These are phyloP conservation scores for Cheilosia scutellata DNA, from an alignment of 2,888 invertebrate genomes.

Conservation along the genomic window DNA sequence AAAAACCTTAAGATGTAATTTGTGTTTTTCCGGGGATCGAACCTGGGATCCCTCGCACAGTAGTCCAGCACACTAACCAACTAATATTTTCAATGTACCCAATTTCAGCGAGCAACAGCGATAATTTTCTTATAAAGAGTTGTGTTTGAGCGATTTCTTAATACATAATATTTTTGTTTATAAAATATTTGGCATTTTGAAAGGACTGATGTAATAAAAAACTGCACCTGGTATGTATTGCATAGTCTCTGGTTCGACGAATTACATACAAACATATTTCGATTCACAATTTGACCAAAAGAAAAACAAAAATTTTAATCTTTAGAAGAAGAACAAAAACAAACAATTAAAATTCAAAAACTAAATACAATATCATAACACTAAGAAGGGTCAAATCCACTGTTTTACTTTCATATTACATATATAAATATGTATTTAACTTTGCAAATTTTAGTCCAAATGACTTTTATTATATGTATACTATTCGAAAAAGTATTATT, in stretches of 20 bases:
- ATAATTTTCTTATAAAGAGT: no score
- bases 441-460: constrained; percentile 65
- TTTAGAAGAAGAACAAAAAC: constrained; percentile 66
- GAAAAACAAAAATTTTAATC: constrained; percentile 31
- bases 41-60: no score
- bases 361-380: constrained; percentile 65
- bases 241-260: background rate
- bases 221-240: background rate
- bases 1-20: no score
- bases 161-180: no score
- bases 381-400: constrained; percentile 84
- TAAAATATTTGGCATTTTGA: no score
- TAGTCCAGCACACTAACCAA: no score
- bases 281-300: constrained; percentile 38
- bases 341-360: constrained; percentile 72
- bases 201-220: background rate
- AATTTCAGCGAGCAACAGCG: no score
- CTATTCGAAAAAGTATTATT: constrained; percentile 57
- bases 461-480: constrained; percentile 61
- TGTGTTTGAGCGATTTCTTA: no score
- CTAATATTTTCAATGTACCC: no score
- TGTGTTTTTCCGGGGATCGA: no score
- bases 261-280: background rate
- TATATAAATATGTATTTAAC: constrained; percentile 76
- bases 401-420: constrained; percentile 83